Percentiles rank a stretch among this genome's conserved stretches.
These are phyloP conservation scores for Spilosoma lubricipeda DNA, from an alignment of 2,888 invertebrate genomes.

Conservation along the genomic window DNA sequence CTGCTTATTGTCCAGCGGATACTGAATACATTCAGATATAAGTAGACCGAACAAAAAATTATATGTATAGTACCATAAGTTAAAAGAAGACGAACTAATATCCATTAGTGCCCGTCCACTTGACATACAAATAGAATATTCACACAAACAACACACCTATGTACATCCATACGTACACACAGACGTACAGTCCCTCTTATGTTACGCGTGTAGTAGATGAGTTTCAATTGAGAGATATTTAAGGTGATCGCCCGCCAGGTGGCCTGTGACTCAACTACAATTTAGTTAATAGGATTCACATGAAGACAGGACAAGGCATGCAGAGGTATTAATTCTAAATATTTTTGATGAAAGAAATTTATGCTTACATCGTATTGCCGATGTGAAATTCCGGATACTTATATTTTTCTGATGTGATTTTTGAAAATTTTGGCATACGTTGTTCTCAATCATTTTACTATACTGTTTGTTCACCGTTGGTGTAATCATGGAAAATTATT, in stretches of 20 bases:
- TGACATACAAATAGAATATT: constrained; percentile 14
- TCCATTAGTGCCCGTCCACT: constrained; percentile 13
- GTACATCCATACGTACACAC: not conserved
- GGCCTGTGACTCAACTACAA: constrained; percentile 73
- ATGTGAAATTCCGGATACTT: not conserved
- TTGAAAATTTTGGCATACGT: too few relatives aligned
- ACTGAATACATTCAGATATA: not conserved
- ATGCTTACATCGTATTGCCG: not conserved
- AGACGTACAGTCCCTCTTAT: constrained; percentile 1
- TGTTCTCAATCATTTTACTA: too few relatives aligned
- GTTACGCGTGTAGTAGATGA: constrained; percentile 35
- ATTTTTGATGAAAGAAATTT: not conserved
- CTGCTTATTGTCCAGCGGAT: not conserved
- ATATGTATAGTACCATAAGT: not conserved
- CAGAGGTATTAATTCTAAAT: constrained; percentile 42
- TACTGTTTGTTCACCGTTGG: too few relatives aligned
- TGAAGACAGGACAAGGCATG: constrained; percentile 36
- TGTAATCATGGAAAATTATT: too few relatives aligned
- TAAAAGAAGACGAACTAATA: constrained; percentile 8
- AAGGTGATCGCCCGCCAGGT: constrained; percentile 77
- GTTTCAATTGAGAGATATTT: constrained; percentile 56
- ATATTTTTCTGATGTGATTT: too few relatives aligned
- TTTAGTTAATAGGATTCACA: constrained; percentile 67
- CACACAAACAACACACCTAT: not conserved
- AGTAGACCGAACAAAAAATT: not conserved